A percentile compares a stretch with the other conserved stretches of the same genome.
Evolutionary conservation across 2,113 vertebrate genomes (phyloP).

Genomic region (Anguilla japonica): DNA sequence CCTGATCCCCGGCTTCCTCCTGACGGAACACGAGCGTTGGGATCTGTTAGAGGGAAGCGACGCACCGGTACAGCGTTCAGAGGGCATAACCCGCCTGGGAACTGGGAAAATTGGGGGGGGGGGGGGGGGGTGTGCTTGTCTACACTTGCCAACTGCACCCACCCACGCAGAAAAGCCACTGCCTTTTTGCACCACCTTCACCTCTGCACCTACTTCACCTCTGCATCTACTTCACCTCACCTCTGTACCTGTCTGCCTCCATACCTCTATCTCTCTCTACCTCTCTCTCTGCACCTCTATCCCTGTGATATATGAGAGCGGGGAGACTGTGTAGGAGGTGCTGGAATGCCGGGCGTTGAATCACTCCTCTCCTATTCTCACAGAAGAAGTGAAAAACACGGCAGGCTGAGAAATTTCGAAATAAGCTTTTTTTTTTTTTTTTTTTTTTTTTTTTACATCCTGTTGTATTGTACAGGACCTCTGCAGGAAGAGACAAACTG

Average conservation of each 20-base stretch:
- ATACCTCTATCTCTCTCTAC: background rate
- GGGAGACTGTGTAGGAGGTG: background rate
- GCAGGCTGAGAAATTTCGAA: background rate
- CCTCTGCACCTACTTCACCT: background rate
- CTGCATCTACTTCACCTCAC: no score
- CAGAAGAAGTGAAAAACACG: background rate
- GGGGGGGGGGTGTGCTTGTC: background rate
- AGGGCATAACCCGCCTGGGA: background rate
- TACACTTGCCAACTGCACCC: background rate
- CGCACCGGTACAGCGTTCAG: conserved; percentile 10
- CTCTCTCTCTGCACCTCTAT: background rate
- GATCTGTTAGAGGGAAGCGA: background rate
- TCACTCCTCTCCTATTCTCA: background rate
- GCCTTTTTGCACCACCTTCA: background rate
- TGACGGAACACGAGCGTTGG: background rate
- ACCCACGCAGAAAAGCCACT: background rate
- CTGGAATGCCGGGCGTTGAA: background rate
- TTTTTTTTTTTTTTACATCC: background rate
- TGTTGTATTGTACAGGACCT: background rate
- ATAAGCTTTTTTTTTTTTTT: background rate
- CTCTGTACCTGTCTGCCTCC: background rate
- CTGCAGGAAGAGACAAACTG: background rate
- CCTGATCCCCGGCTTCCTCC: background rate
- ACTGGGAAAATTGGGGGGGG: no score
- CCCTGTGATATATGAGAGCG: background rate